Percentiles rank a stretch among this genome's conserved stretches.
Evolutionary conservation across 37 sponge, comb jelly and placozoan species (phyloP).

Genomic region (Diacarnus erythraeanus): DNA sequence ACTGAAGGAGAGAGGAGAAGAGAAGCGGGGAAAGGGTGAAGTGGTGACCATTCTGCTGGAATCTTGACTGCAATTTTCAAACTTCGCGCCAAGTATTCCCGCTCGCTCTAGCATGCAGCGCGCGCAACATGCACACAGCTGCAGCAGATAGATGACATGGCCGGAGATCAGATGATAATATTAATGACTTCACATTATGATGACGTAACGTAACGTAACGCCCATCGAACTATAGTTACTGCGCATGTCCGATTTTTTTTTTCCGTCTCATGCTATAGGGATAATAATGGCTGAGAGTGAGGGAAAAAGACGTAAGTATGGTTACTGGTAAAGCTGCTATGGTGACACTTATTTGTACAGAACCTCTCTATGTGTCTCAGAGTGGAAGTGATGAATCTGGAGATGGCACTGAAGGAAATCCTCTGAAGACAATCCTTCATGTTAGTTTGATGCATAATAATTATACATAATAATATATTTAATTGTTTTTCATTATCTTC

Average conservation of each 20-base stretch:
- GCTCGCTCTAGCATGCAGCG: too few relatives aligned
- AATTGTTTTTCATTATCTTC: neutral
- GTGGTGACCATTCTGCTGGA: neutral
- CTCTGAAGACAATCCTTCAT: conserved; percentile 86
- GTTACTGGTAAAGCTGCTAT: too few relatives aligned
- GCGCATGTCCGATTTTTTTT: neutral
- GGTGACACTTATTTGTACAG: too few relatives aligned
- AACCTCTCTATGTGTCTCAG: conserved; percentile 85
- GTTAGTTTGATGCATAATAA: conserved; percentile 30
- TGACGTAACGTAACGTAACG: too few relatives aligned
- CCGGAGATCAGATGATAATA: too few relatives aligned
- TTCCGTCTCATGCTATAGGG: too few relatives aligned
- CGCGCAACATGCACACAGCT: too few relatives aligned
- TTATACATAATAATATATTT: neutral
- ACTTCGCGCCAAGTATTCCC: neutral
- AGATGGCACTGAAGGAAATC: conserved; percentile 71
- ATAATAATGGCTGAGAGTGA: neutral
- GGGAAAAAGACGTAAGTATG: neutral
- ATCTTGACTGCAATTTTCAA: too few relatives aligned
- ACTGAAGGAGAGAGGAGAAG: conserved; percentile 8
- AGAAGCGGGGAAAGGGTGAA: neutral
- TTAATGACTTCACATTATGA: too few relatives aligned
- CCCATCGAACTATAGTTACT: neutral
- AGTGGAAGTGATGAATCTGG: conserved; percentile 89
- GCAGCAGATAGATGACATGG: too few relatives aligned